Conservation (phyloP, 2,113 vertebrate species). For the Melanerpes aurifrons region DNA sequence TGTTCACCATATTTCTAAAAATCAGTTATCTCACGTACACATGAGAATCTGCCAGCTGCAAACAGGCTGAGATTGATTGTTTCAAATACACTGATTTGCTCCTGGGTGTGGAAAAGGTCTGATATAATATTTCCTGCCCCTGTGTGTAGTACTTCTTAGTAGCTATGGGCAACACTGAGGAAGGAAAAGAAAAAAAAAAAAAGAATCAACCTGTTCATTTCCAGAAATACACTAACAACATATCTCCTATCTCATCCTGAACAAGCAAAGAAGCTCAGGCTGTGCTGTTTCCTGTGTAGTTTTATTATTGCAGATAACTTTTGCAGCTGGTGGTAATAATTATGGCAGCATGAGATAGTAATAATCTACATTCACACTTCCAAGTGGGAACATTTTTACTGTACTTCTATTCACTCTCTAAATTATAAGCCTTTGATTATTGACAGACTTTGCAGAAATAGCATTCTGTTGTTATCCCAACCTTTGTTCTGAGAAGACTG, state of each 20-base stretch:
- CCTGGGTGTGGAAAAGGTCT: background rate
- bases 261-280: background rate
- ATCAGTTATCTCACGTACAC: background rate
- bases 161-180: background rate
- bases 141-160: background rate
- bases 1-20: background rate
- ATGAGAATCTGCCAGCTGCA: background rate
- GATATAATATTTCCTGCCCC: background rate
- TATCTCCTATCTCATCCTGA: background rate
- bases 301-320: conserved; percentile 45
- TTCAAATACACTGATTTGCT: background rate
- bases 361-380: conserved; percentile 34
- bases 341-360: conserved; percentile 8
- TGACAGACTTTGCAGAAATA: background rate
- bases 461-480: background rate
- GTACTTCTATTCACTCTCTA: background rate
- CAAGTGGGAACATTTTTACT: background rate
- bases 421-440: conserved; percentile 34
- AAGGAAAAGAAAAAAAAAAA: background rate
- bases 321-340: conserved; percentile 14
- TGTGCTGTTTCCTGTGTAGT: conserved; percentile 1
- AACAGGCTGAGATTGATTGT: background rate
- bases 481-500: background rate
- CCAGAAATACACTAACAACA: background rate
- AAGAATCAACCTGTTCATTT: background rate